Base-by-base conservation (phyloP, 2,113 vertebrate genomes). In the Montifringilla adamsi region DNA sequence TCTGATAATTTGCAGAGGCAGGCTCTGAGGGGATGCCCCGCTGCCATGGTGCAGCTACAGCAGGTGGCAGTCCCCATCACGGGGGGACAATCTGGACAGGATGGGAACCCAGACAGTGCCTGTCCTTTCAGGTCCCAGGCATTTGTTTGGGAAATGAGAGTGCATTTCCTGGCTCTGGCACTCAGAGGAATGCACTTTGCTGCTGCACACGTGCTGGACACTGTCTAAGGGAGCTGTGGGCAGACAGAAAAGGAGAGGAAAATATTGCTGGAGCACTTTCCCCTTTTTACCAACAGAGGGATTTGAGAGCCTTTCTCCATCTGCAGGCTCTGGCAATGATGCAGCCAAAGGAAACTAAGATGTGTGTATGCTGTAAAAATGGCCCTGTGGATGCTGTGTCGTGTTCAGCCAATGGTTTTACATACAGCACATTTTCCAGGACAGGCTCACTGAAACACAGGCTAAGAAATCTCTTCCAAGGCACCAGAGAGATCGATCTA, bases 261-360 rank as follows among this genome's bases (percentile, higher is more conserved):
- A 95, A 80, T 92, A 35, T 49, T 62, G 56, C 72, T 72, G 92
- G 68, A 96, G 95, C 95, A 95, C 90, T 97, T 97, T 96, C 94
- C 3, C 20, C 85, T 93, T 96, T 97, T 97, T 88, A 96, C 96
- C 95, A 96, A 97, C 92, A 97, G 96, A 96, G 96, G 95, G 96
- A 97, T 95, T 93, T 96, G 92, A 96, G 94, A 96, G 94, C 93
- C 90, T 95, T 59, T 96, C 93, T 95, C 88, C 92, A 63, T 96
- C 88, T 70, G 82, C 93, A 52, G 87, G 17, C 72, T 90, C 93
- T 72, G 92, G 87, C 85, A 67, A 2, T 1, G 87, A 82, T 30
- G 77, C n/a, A 64, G 73, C 33, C 28, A 9, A 9, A 49, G 78
- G 75, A 74, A 81, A 46, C 15, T 13, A 20, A 66, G 76, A 59